phyloP scores from a whole-genome alignment of 2,888 invertebrate species.

The Leptura quadrifasciata region DNA sequence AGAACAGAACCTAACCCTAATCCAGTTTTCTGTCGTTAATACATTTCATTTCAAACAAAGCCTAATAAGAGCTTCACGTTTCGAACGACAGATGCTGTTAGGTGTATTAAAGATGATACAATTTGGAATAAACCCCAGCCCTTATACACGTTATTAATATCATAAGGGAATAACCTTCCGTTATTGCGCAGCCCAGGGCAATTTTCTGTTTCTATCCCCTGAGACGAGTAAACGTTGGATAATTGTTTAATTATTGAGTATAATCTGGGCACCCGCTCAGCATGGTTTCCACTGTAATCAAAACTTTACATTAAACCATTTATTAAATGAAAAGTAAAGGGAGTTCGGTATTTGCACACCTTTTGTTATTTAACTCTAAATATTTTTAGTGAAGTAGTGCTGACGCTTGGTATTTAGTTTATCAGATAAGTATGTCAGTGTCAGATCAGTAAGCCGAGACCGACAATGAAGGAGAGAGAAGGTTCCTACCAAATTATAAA shows the following conservation, averaged over 20 bases:
- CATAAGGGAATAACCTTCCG: conserved; percentile 74
- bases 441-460: no score
- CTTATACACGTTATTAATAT: conserved; percentile 72
- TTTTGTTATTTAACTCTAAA: not conserved
- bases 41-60: no score
- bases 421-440: no score
- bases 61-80: not conserved
- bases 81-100: not conserved
- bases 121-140: not conserved
- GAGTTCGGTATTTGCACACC: not conserved
- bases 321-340: not conserved
- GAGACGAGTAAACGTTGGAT: conserved; percentile 73
- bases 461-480: no score
- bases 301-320: conserved; percentile 52
- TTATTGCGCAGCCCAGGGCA: conserved; percentile 73
- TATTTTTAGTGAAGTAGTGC: not conserved
- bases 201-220: conserved; percentile 70
- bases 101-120: not conserved
- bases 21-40: no score
- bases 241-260: conserved; percentile 75
- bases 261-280: conserved; percentile 70
- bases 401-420: no score
- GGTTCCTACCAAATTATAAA: no score
- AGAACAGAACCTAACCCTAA: no score
- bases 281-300: conserved; percentile 60